A percentile compares a stretch with the other conserved stretches of the same genome.
These are phyloP conservation scores for Gracilinanus agilis DNA, from an alignment of 2,113 vertebrate genomes.

Conservation along the genomic window DNA sequence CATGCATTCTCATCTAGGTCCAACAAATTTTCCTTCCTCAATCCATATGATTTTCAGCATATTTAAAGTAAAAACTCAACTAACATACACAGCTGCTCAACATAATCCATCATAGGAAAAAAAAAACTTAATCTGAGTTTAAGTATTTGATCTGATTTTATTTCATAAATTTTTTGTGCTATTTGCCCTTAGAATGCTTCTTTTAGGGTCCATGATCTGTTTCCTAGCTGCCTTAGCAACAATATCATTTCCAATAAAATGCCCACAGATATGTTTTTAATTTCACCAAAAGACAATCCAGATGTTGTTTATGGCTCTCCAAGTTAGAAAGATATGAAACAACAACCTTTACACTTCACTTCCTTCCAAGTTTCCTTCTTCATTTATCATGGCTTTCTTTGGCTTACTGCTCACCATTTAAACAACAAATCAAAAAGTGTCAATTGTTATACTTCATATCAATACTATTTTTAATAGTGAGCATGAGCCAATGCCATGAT, in stretches of 20 bases:
- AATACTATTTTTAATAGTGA: neutral
- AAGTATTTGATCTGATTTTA: neutral
- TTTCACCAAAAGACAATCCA: neutral
- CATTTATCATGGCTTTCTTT: neutral
- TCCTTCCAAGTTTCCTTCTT: slow-evolving; percentile 2
- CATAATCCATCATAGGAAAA: too few species aligned
- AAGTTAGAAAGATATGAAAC: neutral
- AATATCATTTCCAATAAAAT: neutral
- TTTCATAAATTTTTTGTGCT: neutral
- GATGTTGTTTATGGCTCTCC: neutral
- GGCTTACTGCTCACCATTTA: neutral
- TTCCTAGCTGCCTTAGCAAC: neutral
- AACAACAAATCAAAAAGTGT: slow-evolving; percentile 4
- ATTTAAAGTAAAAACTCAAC: neutral
- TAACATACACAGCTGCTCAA: neutral
- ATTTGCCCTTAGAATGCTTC: neutral
- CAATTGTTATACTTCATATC: neutral
- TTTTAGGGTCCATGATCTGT: neutral
- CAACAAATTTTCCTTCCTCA: neutral
- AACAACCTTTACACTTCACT: neutral
- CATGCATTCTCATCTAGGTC: neutral
- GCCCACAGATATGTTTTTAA: too few species aligned
- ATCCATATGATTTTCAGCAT: neutral
- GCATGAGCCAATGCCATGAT: neutral
- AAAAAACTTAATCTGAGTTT: neutral